A percentile compares a stretch with the other conserved stretches of the same genome.
phyloP scores from a whole-genome alignment of 1,140 invertebrate species.

The Eubasilissa regina region DNA sequence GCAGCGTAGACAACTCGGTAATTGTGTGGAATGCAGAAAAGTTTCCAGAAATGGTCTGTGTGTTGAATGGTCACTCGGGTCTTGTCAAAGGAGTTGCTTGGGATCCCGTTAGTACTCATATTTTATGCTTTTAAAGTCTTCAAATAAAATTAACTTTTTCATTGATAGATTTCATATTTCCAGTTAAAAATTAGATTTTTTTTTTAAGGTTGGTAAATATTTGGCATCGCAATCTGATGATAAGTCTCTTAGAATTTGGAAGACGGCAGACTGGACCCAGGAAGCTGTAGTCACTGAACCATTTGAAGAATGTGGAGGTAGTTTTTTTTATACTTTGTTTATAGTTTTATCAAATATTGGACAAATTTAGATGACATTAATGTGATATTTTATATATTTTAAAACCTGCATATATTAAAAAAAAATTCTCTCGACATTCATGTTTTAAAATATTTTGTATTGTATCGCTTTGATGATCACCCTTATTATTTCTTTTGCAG shows the following conservation, averaged over 20 bases:
- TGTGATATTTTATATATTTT: no score
- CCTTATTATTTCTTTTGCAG: conserved; percentile 61
- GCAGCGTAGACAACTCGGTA: conserved; percentile 96
- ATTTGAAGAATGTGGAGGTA: conserved; percentile 91
- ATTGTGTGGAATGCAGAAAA: conserved; percentile 97
- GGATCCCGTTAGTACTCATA: conserved; percentile 83
- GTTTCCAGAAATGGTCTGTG: conserved; percentile 85
- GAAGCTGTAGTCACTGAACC: conserved; percentile 90
- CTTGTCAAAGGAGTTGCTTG: conserved; percentile 98
- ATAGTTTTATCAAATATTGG: no score
- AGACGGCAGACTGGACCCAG: conserved; percentile 93
- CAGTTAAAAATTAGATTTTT: conserved; percentile 12
- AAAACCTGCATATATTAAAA: no score
- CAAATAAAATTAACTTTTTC: conserved; percentile 9
- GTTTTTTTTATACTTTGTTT: neutral
- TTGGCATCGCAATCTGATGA: conserved; percentile 97
- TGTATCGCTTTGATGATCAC: no score
- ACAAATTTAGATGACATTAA: no score
- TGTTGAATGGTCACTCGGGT: conserved; percentile 91
- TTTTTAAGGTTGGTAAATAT: conserved; percentile 87
- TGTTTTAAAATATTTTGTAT: no score
- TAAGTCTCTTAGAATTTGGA: conserved; percentile 94
- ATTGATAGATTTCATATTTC: no score
- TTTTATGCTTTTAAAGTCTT: conserved; percentile 6
- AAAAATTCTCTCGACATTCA: no score